These are phyloP conservation scores for Spondyliosoma cantharus DNA, from an alignment of 2,797 vertebrate genomes.

Conservation along the genomic window DNA sequence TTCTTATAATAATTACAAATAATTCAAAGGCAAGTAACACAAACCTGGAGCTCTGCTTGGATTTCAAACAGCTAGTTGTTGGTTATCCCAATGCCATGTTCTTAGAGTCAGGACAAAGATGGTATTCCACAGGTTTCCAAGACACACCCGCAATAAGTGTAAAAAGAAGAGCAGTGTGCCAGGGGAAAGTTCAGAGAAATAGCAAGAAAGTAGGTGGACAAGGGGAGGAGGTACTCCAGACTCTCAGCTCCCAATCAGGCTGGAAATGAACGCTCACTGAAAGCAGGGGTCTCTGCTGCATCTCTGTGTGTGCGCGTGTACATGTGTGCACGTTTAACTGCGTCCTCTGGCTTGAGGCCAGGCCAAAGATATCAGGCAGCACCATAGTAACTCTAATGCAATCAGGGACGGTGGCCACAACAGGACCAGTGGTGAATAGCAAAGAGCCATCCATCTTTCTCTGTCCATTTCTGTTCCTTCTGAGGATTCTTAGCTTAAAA, in stretches of 20 bases:
- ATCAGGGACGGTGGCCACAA: conserved; percentile 74
- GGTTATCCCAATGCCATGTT: conserved; percentile 55
- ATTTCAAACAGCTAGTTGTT: conserved; percentile 33
- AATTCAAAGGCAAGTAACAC: conserved; percentile 18
- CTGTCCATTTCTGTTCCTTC: conserved; percentile 20
- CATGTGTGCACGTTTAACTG: conserved; percentile 60
- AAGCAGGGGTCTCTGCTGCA: conserved; percentile 68
- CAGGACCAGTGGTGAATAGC: conserved; percentile 40
- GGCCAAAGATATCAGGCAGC: conserved; percentile 77
- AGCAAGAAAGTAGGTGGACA: conserved; percentile 47
- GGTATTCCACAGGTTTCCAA: conserved; percentile 61
- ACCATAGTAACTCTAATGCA: conserved; percentile 79
- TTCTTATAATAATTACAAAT: neutral
- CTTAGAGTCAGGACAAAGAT: conserved; percentile 17
- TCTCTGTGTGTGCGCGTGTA: conserved; percentile 40
- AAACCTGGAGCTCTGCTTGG: conserved; percentile 68
- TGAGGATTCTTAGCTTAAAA: neutral
- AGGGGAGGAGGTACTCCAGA: conserved; percentile 49
- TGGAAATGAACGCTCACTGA: conserved; percentile 65
- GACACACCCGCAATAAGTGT: conserved; percentile 21
- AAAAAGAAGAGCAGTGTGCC: conserved; percentile 38
- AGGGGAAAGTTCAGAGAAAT: conserved; percentile 46
- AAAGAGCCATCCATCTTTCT: conserved; percentile 48
- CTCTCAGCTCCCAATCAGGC: conserved; percentile 69
- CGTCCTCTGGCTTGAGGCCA: conserved; percentile 78